Base-by-base conservation (phyloP, 2,797 vertebrate genomes). In the Eptatretus atami region DNA sequence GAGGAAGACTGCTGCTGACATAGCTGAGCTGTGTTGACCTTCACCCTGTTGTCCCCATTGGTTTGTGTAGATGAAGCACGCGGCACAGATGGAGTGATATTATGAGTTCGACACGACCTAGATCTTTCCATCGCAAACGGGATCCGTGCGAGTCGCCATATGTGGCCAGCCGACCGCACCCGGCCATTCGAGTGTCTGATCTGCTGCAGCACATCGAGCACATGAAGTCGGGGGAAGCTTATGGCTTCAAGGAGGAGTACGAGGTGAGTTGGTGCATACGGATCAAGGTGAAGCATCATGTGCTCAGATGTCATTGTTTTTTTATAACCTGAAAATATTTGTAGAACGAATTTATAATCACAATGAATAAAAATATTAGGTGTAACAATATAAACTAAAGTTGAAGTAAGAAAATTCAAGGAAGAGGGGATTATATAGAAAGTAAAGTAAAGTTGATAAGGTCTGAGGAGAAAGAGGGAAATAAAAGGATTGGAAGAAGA, bases 211-310 rank as follows among this genome's bases (percentile, higher is more conserved):
- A 96, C 74, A 95, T 96, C 77, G 95, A 88, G 1, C 90, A 96
- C 71, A 96, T 96, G 88, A 96, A 96, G 72, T 93, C 88, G 31
- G 79, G 87, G 1, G 90, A 96, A 75, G 87, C 88, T 69, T 96
- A 95, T 1, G 88, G 88, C 69, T 96, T 96, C 79, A 96, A 95
- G 74, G 88, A 95, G 72, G 90, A 96, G 69, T 96, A 96, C 6
- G 90, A 96, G 80, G 90, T 94, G 77, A 77, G 80, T 72, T 9
- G 11, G 6, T 15, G 9, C 13, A 25, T 54, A 9, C 6, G 6
- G 15, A n/a, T 14, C 10, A 13, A 54, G 63, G 53, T 12, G 12
- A 25, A 53, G 63, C 31, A 8, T 44, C 25, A 57, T 24, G 15
- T 15, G 14, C 44, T 9, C 15, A 14, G 52, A 9, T 31, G 19